Conservation (phyloP, 1,140 invertebrate species). For the Aphidius ervi region DNA sequence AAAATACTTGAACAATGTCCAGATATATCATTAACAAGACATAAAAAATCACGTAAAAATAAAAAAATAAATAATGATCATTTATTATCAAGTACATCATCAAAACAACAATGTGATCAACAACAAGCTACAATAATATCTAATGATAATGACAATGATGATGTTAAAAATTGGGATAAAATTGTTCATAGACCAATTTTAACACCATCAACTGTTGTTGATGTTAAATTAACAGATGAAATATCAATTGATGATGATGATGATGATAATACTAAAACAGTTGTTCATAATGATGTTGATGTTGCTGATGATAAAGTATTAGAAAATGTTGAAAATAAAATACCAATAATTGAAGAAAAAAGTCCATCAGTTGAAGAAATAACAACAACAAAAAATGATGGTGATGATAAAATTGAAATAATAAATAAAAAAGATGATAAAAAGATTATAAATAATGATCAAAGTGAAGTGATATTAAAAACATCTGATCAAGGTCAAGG, state of each 20-base stretch:
- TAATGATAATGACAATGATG: background rate
- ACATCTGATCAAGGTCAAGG: background rate
- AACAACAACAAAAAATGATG: background rate
- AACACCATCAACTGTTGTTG: no score
- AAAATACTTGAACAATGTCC: conserved; percentile 30
- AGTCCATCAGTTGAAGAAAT: no score
- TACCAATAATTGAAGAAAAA: background rate
- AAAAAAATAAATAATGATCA: conserved; percentile 17
- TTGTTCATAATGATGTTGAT: background rate
- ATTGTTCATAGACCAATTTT: background rate
- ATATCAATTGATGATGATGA: background rate
- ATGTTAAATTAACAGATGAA: no score
- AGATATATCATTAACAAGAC: conserved; percentile 16
- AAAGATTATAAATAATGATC: background rate
- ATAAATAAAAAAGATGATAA: background rate
- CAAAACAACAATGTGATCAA: background rate
- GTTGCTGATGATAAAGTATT: background rate
- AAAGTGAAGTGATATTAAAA: background rate
- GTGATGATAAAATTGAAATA: background rate
- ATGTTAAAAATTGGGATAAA: background rate
- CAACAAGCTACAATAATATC: background rate
- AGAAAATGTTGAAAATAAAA: conserved; percentile 9
- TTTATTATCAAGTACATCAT: no score
- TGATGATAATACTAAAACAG: background rate
- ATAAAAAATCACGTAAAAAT: conserved; percentile 29